Conservation (phyloP, 1,140 invertebrate genomes). For the Acyrthosiphon pisum region DNA sequence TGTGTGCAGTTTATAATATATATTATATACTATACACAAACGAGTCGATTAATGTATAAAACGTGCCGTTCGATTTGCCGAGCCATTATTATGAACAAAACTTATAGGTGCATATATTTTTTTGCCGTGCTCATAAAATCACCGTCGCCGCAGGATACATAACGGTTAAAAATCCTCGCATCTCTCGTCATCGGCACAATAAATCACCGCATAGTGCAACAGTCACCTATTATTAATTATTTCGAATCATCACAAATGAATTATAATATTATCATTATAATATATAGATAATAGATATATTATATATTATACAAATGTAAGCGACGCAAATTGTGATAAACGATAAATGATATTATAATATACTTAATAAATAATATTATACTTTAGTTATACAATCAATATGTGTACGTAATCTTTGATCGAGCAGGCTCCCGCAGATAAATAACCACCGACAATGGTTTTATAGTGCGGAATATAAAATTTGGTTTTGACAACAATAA, state of each 20-base stretch:
- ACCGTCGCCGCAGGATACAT: neutral
- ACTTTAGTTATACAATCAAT: neutral
- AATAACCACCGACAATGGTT: neutral
- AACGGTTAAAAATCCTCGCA: neutral
- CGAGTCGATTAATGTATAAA: slow-evolving; percentile 5
- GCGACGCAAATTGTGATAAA: neutral
- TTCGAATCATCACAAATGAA: neutral
- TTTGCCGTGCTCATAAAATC: neutral
- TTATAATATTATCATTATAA: neutral
- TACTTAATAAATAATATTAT: neutral
- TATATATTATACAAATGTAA: too few relatives aligned
- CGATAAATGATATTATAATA: neutral
- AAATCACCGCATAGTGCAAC: neutral
- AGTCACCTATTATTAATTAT: neutral
- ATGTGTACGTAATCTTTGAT: slow-evolving; percentile 6
- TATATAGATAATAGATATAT: neutral
- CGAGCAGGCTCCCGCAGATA: neutral
- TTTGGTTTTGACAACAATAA: neutral
- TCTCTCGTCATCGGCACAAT: neutral
- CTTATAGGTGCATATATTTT: neutral
- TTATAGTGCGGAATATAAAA: neutral
- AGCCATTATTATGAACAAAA: neutral
- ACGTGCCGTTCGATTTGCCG: neutral
- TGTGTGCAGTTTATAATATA: neutral
- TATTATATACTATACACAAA: neutral